A percentile compares a stretch with the other conserved stretches of the same genome.
Conservation (phyloP, 2,113 vertebrate species). For the Nicator chloris region DNA sequence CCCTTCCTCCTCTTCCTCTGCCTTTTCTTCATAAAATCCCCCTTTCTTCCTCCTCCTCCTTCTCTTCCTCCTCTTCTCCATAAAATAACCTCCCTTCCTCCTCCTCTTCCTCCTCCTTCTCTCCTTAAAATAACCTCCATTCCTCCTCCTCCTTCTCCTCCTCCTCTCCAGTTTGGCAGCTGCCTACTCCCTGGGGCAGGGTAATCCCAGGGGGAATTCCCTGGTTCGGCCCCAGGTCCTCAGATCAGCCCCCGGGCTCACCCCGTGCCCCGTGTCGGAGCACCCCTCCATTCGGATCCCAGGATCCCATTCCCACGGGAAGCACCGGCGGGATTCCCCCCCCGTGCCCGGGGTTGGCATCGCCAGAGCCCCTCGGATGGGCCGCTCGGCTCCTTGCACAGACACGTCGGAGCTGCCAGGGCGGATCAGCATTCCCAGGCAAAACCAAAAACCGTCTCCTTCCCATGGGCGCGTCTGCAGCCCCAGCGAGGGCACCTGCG, state of each 20-base stretch:
- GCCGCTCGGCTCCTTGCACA: not conserved
- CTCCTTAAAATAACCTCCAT: not conserved
- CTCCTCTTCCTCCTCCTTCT: not conserved
- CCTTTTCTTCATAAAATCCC: not conserved
- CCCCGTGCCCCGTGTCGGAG: fast-evolving
- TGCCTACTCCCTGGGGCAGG: not conserved
- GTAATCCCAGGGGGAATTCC: not conserved
- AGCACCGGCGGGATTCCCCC: not conserved
- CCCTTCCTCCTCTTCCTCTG: not conserved
- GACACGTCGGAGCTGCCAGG: not conserved
- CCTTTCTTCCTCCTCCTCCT: not conserved
- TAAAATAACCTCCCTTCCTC: not conserved
- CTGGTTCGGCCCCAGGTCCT: fast-evolving
- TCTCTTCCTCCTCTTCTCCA: not conserved
- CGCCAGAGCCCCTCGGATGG: not conserved
- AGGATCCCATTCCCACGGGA: not conserved
- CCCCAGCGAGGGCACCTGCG: not conserved
- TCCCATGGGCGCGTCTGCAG: fast-evolving
- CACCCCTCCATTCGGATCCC: fast-evolving
- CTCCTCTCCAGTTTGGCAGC: not conserved
- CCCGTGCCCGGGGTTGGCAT: not conserved
- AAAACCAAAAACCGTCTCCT: not conserved
- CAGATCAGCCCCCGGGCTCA: fast-evolving
- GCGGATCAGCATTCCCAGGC: not conserved
- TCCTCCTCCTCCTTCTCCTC: not conserved